Conservation (phyloP, 2,888 invertebrate species). For the Agrochola circellaris region DNA sequence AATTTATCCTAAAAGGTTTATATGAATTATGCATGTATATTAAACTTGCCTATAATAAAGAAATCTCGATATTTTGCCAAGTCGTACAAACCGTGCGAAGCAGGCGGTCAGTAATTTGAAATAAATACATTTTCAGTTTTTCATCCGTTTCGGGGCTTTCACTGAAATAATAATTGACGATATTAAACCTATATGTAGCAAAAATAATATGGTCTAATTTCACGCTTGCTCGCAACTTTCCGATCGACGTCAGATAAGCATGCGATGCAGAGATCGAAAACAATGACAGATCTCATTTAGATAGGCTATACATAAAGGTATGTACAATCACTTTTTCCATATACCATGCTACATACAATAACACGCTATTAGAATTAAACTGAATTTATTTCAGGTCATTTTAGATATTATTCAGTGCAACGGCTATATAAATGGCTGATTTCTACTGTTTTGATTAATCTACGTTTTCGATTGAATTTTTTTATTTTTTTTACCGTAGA, state of each 20-base stretch:
- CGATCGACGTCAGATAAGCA: slow-evolving; percentile 75
- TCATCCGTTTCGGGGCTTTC: slow-evolving; percentile 21
- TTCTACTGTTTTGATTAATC: not conserved
- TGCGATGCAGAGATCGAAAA: slow-evolving; percentile 69
- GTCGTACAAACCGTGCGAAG: not conserved
- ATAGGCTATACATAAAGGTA: slow-evolving; percentile 64
- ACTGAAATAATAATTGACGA: slow-evolving; percentile 40
- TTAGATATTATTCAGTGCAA: slow-evolving; percentile 6
- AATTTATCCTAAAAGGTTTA: too few species aligned
- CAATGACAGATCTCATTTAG: slow-evolving; percentile 82
- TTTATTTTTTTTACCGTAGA: not conserved
- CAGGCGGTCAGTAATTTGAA: not conserved
- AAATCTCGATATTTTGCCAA: not conserved
- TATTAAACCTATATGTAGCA: slow-evolving; percentile 24
- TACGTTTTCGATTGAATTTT: not conserved
- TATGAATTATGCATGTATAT: not conserved
- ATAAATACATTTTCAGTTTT: slow-evolving; percentile 13
- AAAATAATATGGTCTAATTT: slow-evolving; percentile 75
- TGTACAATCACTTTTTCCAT: slow-evolving; percentile 44
- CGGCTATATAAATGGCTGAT: slow-evolving; percentile 4
- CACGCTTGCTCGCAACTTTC: slow-evolving; percentile 80
- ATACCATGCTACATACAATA: slow-evolving; percentile 37
- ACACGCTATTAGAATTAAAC: slow-evolving; percentile 34
- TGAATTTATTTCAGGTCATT: slow-evolving; percentile 28
- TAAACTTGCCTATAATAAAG: not conserved